Base-by-base conservation (phyloP, 2,113 vertebrate species). In the Cottus gobio region DNA sequence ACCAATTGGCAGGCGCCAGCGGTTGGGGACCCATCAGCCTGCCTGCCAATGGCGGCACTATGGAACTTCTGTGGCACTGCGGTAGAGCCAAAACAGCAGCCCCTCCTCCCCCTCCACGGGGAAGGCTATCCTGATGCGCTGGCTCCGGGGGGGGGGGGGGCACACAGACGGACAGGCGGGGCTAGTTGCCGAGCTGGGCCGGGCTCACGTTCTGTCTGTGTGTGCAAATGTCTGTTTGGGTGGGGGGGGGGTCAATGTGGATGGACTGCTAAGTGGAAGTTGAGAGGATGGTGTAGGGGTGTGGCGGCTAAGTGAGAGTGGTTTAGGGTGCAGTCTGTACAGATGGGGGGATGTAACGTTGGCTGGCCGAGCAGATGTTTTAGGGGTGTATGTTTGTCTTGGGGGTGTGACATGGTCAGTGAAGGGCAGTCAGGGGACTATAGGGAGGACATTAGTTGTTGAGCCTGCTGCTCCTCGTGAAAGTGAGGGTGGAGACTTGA, bases 351-450 rank as follows among this genome's bases (percentile, higher is more conserved):
- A 69, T 85, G 85, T 56, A 67, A 65, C 67, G 26, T 71, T 77
- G 65, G 54, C 80, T 66, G 60, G 73, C 76, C 12, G 79, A 94
- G 77, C 94, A 94, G 93, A 95, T 95, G 93, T 94, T 94, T 90
- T 89, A 75, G 81, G 90, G 89, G 88, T 93, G 79, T 89, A 68
- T 92, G 91, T 89, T 88, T 92, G 89, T 92, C 79, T 91, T 90
- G 83, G 81, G 87, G 84, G 87, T 90, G 92, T 79, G 82, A 90
- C 90, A 73, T 86, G 90, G 92, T 88, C 85, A 83, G 66, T 84
- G 88, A 89, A 92, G 90, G 87, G 87, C 90, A 90, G 85, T 79
- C 78, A 68, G 74, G 91, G 80, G 89, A 88, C 65, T 63, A 34
- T 65, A 77, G 62, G 83, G 62, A 77, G 84, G 84, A 81, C 83